Evolutionary conservation across 2,888 invertebrate species (phyloP).

Genomic region (Drosophila anomalata): DNA sequence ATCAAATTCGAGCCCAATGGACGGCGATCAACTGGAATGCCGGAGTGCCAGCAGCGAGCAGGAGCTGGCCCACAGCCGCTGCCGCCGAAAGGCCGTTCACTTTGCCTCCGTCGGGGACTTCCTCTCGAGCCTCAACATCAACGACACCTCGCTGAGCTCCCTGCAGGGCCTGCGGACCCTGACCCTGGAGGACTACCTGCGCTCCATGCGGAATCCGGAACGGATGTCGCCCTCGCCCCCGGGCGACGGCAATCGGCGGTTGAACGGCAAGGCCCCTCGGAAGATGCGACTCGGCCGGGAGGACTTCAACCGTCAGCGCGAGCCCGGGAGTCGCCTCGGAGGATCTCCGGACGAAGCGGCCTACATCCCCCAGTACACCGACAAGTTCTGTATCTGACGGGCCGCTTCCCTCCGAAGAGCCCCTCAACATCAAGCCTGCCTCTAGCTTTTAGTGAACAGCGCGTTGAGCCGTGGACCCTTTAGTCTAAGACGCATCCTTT

Average conservation of each 20-base stretch:
- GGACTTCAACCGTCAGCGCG: background rate
- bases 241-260: background rate
- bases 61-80: background rate
- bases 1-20: slow-evolving; percentile 6
- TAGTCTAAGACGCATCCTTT: background rate
- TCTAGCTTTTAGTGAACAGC: background rate
- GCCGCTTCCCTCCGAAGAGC: too few relatives aligned
- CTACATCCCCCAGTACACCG: background rate
- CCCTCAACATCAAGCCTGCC: background rate
- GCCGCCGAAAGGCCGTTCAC: slow-evolving; percentile 42
- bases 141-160: slow-evolving; percentile 35
- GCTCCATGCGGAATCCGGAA: slow-evolving; percentile 7
- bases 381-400: background rate
- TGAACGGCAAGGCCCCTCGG: background rate
- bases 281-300: slow-evolving; percentile 1
- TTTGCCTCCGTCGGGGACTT: slow-evolving; percentile 42
- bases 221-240: background rate
- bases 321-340: background rate
- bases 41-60: slow-evolving; percentile 2
- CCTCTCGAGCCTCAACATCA: slow-evolving; percentile 40
- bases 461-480: background rate
- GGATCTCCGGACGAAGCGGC: background rate
- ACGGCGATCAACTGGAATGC: background rate
- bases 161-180: slow-evolving; percentile 24
- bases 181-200: slow-evolving; percentile 41